Evolutionary conservation across 1,140 invertebrate species (phyloP).

Genomic region (Meloidogyne chitwoodi): DNA sequence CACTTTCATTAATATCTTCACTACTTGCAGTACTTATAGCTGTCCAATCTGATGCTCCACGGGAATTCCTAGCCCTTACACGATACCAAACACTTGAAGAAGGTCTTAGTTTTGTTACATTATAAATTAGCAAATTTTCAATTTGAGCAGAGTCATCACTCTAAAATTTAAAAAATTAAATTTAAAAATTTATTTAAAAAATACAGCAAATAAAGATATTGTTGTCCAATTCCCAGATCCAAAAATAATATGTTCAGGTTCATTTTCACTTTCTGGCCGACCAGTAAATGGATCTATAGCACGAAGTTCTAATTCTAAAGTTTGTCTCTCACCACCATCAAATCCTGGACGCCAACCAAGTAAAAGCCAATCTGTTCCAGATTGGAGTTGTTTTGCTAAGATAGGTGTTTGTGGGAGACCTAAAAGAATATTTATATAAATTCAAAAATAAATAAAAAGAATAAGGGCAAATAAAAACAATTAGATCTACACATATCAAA

Average conservation of each 20-base stretch:
- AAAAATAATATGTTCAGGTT: constrained; percentile 36
- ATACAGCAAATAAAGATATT: constrained; percentile 8
- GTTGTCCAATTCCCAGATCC: constrained; percentile 26
- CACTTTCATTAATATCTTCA: constrained; percentile 32
- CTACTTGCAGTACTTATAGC: constrained; percentile 33
- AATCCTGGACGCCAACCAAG: constrained; percentile 46
- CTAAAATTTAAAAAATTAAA: constrained; percentile 1
- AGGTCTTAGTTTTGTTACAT: constrained; percentile 32
- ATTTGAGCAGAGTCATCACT: constrained; percentile 10
- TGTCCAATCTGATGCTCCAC: constrained; percentile 41
- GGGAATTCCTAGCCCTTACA: constrained; percentile 25
- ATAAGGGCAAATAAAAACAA: no score
- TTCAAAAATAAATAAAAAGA: not conserved
- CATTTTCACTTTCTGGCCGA: not conserved
- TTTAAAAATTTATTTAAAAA: not conserved
- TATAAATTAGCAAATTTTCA: constrained; percentile 32
- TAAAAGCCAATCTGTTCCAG: constrained; percentile 24
- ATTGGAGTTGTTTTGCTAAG: constrained; percentile 25
- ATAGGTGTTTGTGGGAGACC: constrained; percentile 34
- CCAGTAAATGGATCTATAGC: constrained; percentile 31
- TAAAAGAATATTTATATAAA: constrained; percentile 15
- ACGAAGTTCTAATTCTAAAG: constrained; percentile 45
- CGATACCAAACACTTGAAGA: constrained; percentile 28
- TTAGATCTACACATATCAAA: no score
- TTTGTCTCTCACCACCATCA: constrained; percentile 42